A percentile compares a stretch with the other conserved stretches of the same genome.
phyloP scores from a whole-genome alignment of 1,140 invertebrate genomes.

The Drosophila seguyi region DNA sequence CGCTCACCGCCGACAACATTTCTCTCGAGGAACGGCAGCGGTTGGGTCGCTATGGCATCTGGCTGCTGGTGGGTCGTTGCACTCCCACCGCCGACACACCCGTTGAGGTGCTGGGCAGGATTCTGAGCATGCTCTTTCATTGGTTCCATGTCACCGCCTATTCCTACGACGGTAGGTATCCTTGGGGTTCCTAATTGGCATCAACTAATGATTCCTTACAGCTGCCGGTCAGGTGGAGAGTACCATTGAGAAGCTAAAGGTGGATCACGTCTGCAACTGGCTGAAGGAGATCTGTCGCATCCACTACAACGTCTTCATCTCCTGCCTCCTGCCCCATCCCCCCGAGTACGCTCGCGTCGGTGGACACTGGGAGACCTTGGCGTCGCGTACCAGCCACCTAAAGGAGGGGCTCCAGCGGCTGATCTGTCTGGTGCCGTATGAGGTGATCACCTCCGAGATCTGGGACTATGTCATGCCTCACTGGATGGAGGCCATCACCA shows the following conservation, averaged over 20 bases:
- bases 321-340: slow-evolving; percentile 93
- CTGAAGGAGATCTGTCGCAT: slow-evolving; percentile 92
- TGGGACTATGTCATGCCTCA: slow-evolving; percentile 99
- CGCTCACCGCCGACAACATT: slow-evolving; percentile 87
- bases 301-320: slow-evolving; percentile 94
- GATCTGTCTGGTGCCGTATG: slow-evolving; percentile 98
- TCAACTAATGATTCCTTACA: slow-evolving; percentile 10
- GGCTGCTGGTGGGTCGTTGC: slow-evolving; percentile 97
- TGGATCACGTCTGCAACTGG: slow-evolving; percentile 97
- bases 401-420: slow-evolving; percentile 96
- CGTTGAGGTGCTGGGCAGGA: slow-evolving; percentile 94
- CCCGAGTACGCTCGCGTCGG: slow-evolving; percentile 89
- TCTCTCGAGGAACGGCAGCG: slow-evolving; percentile 93
- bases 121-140: slow-evolving; percentile 98
- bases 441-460: slow-evolving; percentile 97
- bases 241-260: slow-evolving; percentile 95
- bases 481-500: slow-evolving; percentile 99
- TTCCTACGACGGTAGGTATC: slow-evolving; percentile 93
- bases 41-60: slow-evolving; percentile 97
- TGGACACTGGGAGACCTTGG: slow-evolving; percentile 97
- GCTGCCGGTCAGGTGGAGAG: slow-evolving; percentile 90
- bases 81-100: slow-evolving; percentile 94
- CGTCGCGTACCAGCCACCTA: slow-evolving; percentile 95
- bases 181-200: neutral
- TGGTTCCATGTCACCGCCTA: slow-evolving; percentile 99